Evolutionary conservation across 1,140 invertebrate genomes (phyloP).

Genomic region (Tetragonula clypearis): DNA sequence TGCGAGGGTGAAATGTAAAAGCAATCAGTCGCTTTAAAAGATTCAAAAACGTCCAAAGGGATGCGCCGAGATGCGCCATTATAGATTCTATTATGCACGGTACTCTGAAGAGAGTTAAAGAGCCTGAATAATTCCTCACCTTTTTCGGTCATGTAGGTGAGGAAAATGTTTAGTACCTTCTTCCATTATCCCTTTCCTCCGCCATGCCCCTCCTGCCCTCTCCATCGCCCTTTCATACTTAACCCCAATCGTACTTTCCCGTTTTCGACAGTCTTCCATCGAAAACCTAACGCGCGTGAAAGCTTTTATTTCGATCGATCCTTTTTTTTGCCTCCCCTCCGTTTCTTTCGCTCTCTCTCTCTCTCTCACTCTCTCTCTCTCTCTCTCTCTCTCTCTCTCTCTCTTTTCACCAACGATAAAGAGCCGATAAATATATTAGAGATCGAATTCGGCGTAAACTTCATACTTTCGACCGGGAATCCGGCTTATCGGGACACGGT

Average conservation of each 20-base stretch:
- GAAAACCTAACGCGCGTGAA: not conserved
- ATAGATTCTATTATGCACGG: slow-evolving; percentile 52
- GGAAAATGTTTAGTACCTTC: slow-evolving; percentile 32
- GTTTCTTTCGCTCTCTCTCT: too few relatives aligned
- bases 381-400: too few relatives aligned
- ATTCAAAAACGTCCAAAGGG: slow-evolving; percentile 50
- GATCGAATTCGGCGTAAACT: not conserved
- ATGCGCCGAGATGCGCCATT: slow-evolving; percentile 42
- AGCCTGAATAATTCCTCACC: slow-evolving; percentile 39
- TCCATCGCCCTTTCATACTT: too few relatives aligned
- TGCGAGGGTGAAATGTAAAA: slow-evolving; percentile 47
- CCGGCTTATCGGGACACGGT: too few relatives aligned
- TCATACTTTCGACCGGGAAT: not conserved
- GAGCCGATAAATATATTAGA: not conserved
- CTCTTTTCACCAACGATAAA: not conserved
- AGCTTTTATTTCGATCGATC: not conserved
- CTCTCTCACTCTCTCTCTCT: too few relatives aligned
- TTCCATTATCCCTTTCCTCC: not conserved
- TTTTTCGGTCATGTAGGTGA: slow-evolving; percentile 6
- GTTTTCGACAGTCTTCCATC: not conserved
- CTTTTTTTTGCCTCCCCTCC: not conserved
- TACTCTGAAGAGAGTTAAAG: slow-evolving; percentile 34
- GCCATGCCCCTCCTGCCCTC: too few relatives aligned
- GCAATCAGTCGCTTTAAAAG: slow-evolving; percentile 53
- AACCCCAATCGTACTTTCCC: not conserved